Evolutionary conservation across 2,888 invertebrate genomes (phyloP).

Genomic region (Clusia tigrina): DNA sequence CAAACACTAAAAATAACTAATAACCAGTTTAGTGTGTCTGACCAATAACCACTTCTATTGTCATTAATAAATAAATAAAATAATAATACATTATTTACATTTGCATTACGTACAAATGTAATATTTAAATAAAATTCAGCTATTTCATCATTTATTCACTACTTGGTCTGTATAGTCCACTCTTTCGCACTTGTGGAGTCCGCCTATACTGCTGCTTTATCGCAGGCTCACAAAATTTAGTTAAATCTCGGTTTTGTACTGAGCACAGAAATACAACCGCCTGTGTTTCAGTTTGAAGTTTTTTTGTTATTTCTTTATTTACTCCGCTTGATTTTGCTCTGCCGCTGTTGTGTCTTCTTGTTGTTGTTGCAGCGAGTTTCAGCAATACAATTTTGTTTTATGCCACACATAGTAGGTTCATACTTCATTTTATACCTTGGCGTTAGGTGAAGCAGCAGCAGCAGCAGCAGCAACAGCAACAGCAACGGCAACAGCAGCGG

Average conservation of each 20-base stretch:
- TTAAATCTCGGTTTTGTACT: neutral
- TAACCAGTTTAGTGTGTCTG: too few relatives aligned
- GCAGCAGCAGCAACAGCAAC: neutral
- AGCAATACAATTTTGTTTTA: constrained; percentile 31
- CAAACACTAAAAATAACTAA: too few relatives aligned
- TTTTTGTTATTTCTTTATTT: constrained; percentile 15
- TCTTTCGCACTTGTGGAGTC: neutral
- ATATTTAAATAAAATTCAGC: too few relatives aligned
- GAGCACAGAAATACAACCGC: too few relatives aligned
- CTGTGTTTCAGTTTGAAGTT: neutral
- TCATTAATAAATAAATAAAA: too few relatives aligned
- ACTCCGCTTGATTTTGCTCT: constrained; percentile 18
- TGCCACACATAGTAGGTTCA: constrained; percentile 29
- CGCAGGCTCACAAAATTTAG: neutral
- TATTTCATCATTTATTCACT: too few relatives aligned
- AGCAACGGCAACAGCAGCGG: neutral
- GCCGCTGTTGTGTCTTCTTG: constrained; percentile 29
- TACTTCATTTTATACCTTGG: constrained; percentile 18
- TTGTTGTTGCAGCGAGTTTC: neutral
- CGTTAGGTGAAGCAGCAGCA: neutral
- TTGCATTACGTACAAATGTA: too few relatives aligned
- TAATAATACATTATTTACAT: too few relatives aligned
- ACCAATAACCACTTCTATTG: too few relatives aligned
- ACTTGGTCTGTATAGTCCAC: neutral
- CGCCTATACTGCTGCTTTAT: neutral